A percentile compares a stretch with the other conserved stretches of the same genome.
phyloP scores from a whole-genome alignment of 2,888 invertebrate genomes.

The Acheta domesticus region DNA sequence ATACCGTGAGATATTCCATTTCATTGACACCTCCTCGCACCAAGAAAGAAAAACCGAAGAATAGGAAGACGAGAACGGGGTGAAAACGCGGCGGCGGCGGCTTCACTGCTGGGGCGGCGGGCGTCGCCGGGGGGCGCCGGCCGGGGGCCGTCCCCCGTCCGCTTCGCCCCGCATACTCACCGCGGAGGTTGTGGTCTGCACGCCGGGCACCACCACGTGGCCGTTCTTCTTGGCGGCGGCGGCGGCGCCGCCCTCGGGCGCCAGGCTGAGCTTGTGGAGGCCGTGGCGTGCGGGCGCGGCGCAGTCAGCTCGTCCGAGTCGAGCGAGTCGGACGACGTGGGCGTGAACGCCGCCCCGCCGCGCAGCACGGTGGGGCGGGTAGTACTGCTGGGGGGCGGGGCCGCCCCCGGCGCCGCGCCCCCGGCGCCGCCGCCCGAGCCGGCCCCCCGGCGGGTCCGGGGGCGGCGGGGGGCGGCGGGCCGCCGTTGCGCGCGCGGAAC shows the following conservation, averaged over 20 bases:
- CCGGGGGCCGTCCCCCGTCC: too few relatives aligned
- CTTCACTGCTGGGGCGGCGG: too few relatives aligned
- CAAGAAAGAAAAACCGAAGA: too few relatives aligned
- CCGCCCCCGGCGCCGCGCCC: not conserved
- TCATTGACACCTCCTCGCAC: too few relatives aligned
- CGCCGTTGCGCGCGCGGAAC: conserved; percentile 20
- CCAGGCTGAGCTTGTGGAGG: conserved; percentile 27
- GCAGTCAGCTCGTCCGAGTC: conserved; percentile 30
- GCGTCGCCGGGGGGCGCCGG: too few relatives aligned
- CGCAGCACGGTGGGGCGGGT: conserved; percentile 33
- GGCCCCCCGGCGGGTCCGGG: not conserved
- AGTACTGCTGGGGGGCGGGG: conserved; percentile 24
- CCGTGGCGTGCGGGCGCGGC: conserved; percentile 31
- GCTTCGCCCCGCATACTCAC: conserved; percentile 32
- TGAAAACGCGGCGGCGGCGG: too few relatives aligned
- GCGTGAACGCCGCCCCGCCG: conserved; percentile 32
- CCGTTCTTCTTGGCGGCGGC: not conserved
- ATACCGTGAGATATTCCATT: too few relatives aligned
- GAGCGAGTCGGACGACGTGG: conserved; percentile 28
- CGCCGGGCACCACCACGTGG: conserved; percentile 25
- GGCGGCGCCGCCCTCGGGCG: not conserved
- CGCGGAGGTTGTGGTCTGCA: conserved; percentile 36
- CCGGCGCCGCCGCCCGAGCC: not conserved
- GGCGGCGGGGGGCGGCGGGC: not conserved
- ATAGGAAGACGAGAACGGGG: too few relatives aligned